phyloP scores from a whole-genome alignment of 2,888 invertebrate genomes.

The Eulithis prunata region DNA sequence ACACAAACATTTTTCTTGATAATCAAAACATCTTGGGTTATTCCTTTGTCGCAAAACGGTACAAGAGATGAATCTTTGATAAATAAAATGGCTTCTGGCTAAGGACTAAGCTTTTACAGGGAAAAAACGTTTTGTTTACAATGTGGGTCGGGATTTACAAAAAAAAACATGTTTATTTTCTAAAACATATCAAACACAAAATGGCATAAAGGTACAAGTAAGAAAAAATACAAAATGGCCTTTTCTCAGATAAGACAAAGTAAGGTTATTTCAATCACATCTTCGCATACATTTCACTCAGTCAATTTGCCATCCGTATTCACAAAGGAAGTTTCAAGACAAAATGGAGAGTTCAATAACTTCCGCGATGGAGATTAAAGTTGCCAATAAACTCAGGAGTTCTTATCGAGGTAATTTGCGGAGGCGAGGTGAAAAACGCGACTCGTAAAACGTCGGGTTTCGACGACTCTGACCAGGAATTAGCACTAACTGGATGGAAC shows the following conservation, averaged over 20 bases:
- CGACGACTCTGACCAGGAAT: slow-evolving; percentile 16
- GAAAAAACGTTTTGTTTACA: slow-evolving; percentile 11
- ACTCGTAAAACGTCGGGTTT: slow-evolving; percentile 4
- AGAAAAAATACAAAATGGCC: neutral
- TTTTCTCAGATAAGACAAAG: neutral
- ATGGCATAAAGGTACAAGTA: neutral
- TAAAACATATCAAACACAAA: neutral
- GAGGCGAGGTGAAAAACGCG: slow-evolving; percentile 40
- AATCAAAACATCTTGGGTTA: slow-evolving; percentile 9
- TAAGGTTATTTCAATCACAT: neutral
- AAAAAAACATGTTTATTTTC: neutral
- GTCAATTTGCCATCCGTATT: slow-evolving; percentile 4
- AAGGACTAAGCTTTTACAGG: slow-evolving; percentile 7
- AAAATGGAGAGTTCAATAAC: slow-evolving; percentile 27
- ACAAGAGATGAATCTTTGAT: slow-evolving; percentile 18
- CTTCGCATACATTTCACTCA: neutral
- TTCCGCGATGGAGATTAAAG: slow-evolving; percentile 39
- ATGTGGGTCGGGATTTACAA: neutral
- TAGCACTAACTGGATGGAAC: neutral
- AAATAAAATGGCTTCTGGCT: slow-evolving; percentile 14
- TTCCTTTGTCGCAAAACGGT: slow-evolving; percentile 15
- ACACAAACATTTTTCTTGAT: slow-evolving; percentile 10
- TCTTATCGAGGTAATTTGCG: slow-evolving; percentile 43
- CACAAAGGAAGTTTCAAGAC: neutral
- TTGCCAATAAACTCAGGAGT: slow-evolving; percentile 34